Percentiles rank a stretch among this genome's conserved stretches.
Evolutionary conservation across 2,888 invertebrate genomes (phyloP).

Genomic region (Callimorpha dominula): DNA sequence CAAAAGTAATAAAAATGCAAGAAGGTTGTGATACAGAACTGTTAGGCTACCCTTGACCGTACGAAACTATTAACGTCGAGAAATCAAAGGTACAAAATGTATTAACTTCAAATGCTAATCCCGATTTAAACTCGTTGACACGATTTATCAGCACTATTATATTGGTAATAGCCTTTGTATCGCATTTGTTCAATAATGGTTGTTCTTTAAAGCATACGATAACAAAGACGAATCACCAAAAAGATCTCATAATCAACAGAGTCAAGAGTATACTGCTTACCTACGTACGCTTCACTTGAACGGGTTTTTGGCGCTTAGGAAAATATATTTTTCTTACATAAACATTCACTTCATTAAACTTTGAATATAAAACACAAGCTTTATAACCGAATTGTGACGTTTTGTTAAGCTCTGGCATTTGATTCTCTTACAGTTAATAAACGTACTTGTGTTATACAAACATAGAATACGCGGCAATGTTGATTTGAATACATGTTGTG

Average conservation of each 20-base stretch:
- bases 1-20: no score
- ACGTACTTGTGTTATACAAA: background rate
- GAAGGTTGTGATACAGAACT: no score
- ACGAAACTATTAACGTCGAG: no score
- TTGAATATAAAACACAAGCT: constrained; percentile 14
- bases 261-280: background rate
- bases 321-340: constrained; percentile 7
- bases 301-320: background rate
- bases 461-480: background rate
- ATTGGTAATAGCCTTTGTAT: background rate
- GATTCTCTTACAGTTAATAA: background rate
- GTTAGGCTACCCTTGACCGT: no score
- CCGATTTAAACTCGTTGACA: no score
- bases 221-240: background rate
- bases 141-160: background rate
- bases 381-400: constrained; percentile 7
- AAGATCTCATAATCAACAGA: background rate
- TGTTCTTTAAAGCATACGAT: no score
- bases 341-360: constrained; percentile 16
- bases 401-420: constrained; percentile 1
- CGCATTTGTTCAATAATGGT: no score
- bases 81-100: no score
- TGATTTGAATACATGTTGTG: background rate
- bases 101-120: no score
- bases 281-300: background rate